Evolutionary conservation across 2,888 invertebrate genomes (phyloP).

Genomic region (Philaethria dido): DNA sequence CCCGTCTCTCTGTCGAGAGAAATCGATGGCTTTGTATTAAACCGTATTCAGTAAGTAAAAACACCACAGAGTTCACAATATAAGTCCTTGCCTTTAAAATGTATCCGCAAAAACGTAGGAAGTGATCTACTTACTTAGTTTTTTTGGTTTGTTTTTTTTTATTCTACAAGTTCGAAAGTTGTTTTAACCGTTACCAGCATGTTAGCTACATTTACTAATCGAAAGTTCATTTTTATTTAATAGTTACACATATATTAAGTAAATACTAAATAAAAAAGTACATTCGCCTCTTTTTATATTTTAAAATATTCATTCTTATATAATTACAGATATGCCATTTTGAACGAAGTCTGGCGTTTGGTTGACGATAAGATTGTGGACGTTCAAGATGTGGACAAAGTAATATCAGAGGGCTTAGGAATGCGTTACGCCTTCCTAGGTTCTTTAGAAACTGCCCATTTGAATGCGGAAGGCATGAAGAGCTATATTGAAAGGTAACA

Average conservation of each 20-base stretch:
- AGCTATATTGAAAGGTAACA: conserved; percentile 83
- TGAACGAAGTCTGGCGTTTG: conserved; percentile 96
- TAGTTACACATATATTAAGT: background rate
- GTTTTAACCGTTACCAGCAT: conserved; percentile 8
- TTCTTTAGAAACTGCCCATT: conserved; percentile 95
- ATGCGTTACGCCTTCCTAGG: conserved; percentile 98
- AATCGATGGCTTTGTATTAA: conserved; percentile 96
- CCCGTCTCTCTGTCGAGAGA: conserved; percentile 94
- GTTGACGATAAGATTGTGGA: conserved; percentile 92
- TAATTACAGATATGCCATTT: conserved; percentile 89
- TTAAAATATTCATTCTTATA: background rate
- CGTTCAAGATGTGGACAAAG: conserved; percentile 95
- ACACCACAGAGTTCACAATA: background rate
- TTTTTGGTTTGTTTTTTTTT: background rate
- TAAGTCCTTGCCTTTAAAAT: background rate
- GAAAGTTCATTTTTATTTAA: background rate
- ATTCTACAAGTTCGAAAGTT: conserved; percentile 7
- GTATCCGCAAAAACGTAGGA: conserved; percentile 12
- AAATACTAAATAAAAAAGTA: background rate
- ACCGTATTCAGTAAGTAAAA: conserved; percentile 92
- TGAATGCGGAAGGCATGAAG: conserved; percentile 94
- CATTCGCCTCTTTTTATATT: background rate
- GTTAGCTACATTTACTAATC: background rate
- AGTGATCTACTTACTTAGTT: background rate
- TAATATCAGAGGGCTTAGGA: conserved; percentile 97